A percentile compares a stretch with the other conserved stretches of the same genome.
These are phyloP conservation scores for Microcebus lehilahytsara DNA, from an alignment of 2,113 vertebrate genomes.

Conservation along the genomic window DNA sequence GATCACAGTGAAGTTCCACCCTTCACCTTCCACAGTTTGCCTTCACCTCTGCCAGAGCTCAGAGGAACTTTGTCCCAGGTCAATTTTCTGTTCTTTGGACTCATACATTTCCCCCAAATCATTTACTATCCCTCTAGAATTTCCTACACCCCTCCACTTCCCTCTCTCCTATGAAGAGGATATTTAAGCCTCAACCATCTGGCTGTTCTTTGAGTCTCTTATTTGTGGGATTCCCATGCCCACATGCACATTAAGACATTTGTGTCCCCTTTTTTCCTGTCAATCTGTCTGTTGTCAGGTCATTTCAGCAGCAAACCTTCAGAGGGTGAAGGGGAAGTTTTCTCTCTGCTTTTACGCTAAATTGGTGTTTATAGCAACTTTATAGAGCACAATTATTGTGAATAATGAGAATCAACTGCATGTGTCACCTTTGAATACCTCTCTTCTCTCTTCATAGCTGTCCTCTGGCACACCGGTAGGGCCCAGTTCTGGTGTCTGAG, in stretches of 20 bases:
- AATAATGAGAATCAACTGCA: not conserved
- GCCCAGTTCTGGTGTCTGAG: not conserved
- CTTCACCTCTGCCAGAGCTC: not conserved
- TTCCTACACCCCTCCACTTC: not conserved
- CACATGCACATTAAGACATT: not conserved
- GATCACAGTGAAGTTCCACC: not conserved
- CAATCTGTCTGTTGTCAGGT: not conserved
- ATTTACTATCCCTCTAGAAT: not conserved
- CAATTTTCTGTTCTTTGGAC: not conserved
- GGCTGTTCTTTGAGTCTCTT: not conserved
- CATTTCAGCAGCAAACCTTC: not conserved
- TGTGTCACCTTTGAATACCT: not conserved
- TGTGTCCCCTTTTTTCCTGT: not conserved
- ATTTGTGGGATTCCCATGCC: not conserved
- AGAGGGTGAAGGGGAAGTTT: not conserved
- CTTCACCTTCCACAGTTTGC: not conserved
- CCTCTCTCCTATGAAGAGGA: not conserved
- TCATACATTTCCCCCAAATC: not conserved
- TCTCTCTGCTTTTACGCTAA: not conserved
- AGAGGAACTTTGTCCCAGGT: not conserved
- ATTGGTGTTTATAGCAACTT: not conserved
- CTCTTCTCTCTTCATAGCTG: not conserved
- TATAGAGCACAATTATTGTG: not conserved
- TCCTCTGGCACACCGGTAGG: not conserved
- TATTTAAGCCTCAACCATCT: not conserved